Evolutionary conservation across 2,888 invertebrate genomes (phyloP).

Genomic region (Pollenia amentaria): DNA sequence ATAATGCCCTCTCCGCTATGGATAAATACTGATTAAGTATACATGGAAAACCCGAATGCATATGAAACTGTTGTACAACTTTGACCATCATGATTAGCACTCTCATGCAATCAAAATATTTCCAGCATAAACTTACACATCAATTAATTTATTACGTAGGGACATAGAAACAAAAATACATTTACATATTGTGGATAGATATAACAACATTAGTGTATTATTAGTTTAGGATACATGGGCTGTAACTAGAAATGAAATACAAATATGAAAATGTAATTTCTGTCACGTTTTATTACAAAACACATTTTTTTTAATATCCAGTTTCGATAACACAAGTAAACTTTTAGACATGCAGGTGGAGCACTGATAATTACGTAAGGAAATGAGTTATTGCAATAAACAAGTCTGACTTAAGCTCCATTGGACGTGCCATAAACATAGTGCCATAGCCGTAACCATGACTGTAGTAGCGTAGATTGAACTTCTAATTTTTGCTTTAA

Average conservation of each 20-base stretch:
- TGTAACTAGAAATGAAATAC: conserved; percentile 3
- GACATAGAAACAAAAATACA: too few relatives aligned
- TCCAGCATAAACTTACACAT: background rate
- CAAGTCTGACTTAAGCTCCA: too few relatives aligned
- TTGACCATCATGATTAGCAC: background rate
- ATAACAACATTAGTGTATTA: background rate
- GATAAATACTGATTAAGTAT: background rate
- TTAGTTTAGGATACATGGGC: background rate
- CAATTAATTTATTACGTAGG: background rate
- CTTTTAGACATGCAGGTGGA: too few relatives aligned
- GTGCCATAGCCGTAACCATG: too few relatives aligned
- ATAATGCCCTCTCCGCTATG: too few relatives aligned
- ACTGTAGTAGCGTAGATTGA: too few relatives aligned
- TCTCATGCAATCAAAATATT: conserved; percentile 7
- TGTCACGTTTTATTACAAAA: conserved; percentile 17
- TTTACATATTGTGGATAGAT: background rate
- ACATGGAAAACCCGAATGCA: background rate
- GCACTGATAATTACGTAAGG: too few relatives aligned
- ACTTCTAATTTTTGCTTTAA: too few relatives aligned
- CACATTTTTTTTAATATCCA: too few relatives aligned
- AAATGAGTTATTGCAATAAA: too few relatives aligned
- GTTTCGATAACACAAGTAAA: too few relatives aligned
- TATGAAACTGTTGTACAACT: conserved; percentile 13
- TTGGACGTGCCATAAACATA: too few relatives aligned
- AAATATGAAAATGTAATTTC: conserved; percentile 17